Evolutionary conservation across 1,140 invertebrate genomes (phyloP).

Genomic region (Tetramorium simillimum): DNA sequence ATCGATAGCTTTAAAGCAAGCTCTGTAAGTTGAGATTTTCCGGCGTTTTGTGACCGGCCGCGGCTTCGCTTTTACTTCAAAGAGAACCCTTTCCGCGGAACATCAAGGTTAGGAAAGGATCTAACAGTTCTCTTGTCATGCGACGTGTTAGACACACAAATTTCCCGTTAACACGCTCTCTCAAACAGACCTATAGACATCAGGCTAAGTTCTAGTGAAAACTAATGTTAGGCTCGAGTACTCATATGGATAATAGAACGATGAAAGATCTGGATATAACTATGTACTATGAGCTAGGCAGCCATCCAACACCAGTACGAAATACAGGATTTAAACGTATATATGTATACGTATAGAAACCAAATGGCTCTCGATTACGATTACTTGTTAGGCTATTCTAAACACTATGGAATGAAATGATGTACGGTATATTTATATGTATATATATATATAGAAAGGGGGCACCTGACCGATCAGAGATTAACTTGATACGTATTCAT

Average conservation of each 20-base stretch:
- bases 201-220: constrained; percentile 81
- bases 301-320: constrained; percentile 82
- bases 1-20: constrained; percentile 41
- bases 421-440: constrained; percentile 56
- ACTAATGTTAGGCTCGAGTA: constrained; percentile 78
- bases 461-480: constrained; percentile 6
- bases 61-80: constrained; percentile 12
- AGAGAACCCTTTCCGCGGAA: constrained; percentile 39
- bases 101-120: constrained; percentile 35
- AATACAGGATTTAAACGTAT: constrained; percentile 74
- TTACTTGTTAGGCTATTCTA: constrained; percentile 77
- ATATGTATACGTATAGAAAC: constrained; percentile 33
- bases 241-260: constrained; percentile 76
- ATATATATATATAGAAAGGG: constrained; percentile 37
- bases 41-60: background rate
- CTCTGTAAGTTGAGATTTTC: constrained; percentile 21
- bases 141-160: constrained; percentile 59
- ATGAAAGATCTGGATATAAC: constrained; percentile 77
- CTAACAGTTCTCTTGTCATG: constrained; percentile 57
- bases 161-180: constrained; percentile 7
- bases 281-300: constrained; percentile 84
- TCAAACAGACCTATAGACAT: constrained; percentile 65
- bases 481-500: constrained; percentile 1
- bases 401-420: constrained; percentile 67
- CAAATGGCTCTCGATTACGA: constrained; percentile 65